These are phyloP conservation scores for Lepidurus packardi DNA, from an alignment of 1,140 invertebrate species.

Conservation along the genomic window DNA sequence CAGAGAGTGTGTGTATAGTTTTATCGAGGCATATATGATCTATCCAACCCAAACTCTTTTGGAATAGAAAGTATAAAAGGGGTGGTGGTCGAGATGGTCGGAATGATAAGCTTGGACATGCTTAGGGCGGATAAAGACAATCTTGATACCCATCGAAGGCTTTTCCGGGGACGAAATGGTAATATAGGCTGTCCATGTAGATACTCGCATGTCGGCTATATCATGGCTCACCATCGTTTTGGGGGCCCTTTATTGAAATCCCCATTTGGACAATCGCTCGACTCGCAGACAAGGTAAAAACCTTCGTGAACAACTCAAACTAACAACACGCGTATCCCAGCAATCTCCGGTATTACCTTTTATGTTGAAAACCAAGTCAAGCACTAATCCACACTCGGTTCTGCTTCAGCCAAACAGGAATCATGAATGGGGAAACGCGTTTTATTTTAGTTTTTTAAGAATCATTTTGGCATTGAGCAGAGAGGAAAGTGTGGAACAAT, in stretches of 20 bases:
- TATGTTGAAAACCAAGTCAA: conserved; percentile 8
- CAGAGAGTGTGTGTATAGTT: neutral
- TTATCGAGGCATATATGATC: neutral
- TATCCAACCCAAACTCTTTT: neutral
- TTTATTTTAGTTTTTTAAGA: too few relatives aligned
- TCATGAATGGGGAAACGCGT: neutral
- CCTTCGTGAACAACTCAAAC: neutral
- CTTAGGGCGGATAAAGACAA: conserved; percentile 21
- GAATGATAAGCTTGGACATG: neutral
- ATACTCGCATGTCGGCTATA: neutral
- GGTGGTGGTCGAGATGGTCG: conserved; percentile 9
- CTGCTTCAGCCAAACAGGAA: neutral
- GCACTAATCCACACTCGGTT: conserved; percentile 1
- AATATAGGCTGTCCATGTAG: conserved; percentile 12
- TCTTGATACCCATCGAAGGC: conserved; percentile 9
- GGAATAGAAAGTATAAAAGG: conserved; percentile 2
- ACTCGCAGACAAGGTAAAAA: neutral
- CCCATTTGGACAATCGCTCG: neutral
- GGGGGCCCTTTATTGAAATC: conserved; percentile 3
- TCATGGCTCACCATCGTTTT: conserved; percentile 18
- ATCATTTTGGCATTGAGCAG: too few relatives aligned
- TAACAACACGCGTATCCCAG: conserved; percentile 3
- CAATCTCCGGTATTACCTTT: conserved; percentile 15
- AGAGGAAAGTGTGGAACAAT: too few relatives aligned
- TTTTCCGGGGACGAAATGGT: conserved; percentile 21